Evolutionary conservation across 1,140 invertebrate genomes (phyloP), one percentile per base, ranked within the genome.

Genomic region (Globodera ellingtonae): DNA sequence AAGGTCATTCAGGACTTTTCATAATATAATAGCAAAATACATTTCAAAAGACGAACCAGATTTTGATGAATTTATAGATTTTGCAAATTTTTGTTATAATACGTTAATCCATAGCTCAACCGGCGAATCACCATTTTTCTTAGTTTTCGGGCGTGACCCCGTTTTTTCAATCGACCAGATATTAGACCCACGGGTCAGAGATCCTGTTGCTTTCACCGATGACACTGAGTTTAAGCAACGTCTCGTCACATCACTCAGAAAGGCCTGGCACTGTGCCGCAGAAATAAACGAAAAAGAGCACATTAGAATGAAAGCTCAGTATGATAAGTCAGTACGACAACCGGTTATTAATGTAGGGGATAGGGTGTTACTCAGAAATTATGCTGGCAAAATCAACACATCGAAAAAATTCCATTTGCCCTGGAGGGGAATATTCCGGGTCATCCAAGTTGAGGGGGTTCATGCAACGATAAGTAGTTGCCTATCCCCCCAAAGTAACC

Each of bases 21-120:
- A 75, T n/a, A 66, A 75, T 75, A 75, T 75, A 47, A 18, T 71
- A 48, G 4, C 69, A 5, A 71, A 71, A 21, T 71, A 71, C 5
- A 21, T 71, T 46, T 44, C 65, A 6, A 75, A 24, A 18, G 21
- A 75, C 10, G 73, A 71, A 46, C 69, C 69, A 4, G 69, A 71
- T 6, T 71, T 71, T 71, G 69, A 71, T 48, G 69, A 71, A 15
- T 21, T 18, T 6, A 47, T 71, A 71, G 69, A 71, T 18, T 71
- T 71, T 21, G 69, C 69, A 5, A n/a, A 15, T n/a, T 71, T 71
- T n/a, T 71, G 69, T 48, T 71, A 71, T n/a, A 71, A 71, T 7
- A 71, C 69, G 15, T 71, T n/a, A 71, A 47, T 46, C 48, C 69
- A 71, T 21, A n/a, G 44, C 6, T 71, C 69, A 6, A 71, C 69